These are phyloP conservation scores for Brachyrhaphis roseni DNA, from an alignment of 2,797 vertebrate species.

Conservation along the genomic window DNA sequence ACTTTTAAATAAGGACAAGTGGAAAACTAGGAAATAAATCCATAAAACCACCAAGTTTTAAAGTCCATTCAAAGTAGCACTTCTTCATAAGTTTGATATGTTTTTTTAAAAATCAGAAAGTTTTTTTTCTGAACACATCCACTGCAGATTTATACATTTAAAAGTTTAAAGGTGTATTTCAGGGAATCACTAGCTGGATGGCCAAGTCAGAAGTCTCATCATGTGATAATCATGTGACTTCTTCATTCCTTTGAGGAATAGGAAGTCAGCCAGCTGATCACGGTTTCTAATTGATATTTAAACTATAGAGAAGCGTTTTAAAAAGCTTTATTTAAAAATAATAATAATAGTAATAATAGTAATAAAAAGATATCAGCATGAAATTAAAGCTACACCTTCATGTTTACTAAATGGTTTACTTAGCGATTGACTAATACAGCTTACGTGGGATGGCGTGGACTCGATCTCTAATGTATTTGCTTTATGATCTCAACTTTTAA, in stretches of 20 bases:
- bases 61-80: slow-evolving; percentile 25
- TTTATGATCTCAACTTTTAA: neutral
- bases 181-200: neutral
- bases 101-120: no score
- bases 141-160: neutral
- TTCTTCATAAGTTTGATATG: neutral
- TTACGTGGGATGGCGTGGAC: neutral
- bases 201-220: slow-evolving; percentile 58
- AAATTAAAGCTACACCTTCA: neutral
- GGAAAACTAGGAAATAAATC: neutral
- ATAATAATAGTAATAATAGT: no score
- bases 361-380: neutral
- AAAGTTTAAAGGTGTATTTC: neutral
- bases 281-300: neutral
- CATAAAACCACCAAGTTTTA: slow-evolving; percentile 13
- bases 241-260: slow-evolving; percentile 54
- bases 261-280: slow-evolving; percentile 65
- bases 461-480: neutral
- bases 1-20: neutral
- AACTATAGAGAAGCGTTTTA: neutral
- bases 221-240: slow-evolving; percentile 78
- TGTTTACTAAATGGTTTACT: neutral
- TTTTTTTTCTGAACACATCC: neutral
- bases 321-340: neutral
- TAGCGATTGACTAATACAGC: neutral